Conservation (phyloP, 2,888 invertebrate genomes). For the Leptinotarsa tumamoca region DNA sequence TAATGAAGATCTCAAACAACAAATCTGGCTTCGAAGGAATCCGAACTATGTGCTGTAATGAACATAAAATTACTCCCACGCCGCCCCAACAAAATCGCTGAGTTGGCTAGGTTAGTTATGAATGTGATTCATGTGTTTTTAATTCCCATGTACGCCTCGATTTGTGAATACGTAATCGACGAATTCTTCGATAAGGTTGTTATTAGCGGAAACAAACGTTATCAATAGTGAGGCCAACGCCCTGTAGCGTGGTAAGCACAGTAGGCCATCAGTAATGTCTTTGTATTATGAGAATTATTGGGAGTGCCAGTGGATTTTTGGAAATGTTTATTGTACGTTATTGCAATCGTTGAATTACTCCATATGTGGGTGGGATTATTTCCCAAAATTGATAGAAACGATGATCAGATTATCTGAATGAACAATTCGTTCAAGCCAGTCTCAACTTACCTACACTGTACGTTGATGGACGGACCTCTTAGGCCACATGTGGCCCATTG, state of each 20-base stretch:
- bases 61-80: conserved; percentile 3
- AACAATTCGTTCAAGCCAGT: no score
- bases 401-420: no score
- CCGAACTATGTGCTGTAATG: not conserved
- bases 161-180: not conserved
- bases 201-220: no score
- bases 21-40: not conserved
- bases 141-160: not conserved
- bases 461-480: no score
- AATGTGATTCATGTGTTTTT: conserved; percentile 11
- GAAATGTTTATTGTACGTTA: no score
- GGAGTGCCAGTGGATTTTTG: not conserved
- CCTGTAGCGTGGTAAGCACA: no score
- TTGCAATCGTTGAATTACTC: not conserved
- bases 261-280: no score
- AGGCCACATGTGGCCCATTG: no score
- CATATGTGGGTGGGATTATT: not conserved
- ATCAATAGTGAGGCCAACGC: no score
- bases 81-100: not conserved
- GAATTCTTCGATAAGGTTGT: not conserved
- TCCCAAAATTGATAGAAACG: no score
- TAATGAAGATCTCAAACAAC: not conserved
- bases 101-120: conserved; percentile 11
- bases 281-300: not conserved
- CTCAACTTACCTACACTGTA: no score